Conservation (phyloP, 2,797 vertebrate species). For the Tapirus indicus region DNA sequence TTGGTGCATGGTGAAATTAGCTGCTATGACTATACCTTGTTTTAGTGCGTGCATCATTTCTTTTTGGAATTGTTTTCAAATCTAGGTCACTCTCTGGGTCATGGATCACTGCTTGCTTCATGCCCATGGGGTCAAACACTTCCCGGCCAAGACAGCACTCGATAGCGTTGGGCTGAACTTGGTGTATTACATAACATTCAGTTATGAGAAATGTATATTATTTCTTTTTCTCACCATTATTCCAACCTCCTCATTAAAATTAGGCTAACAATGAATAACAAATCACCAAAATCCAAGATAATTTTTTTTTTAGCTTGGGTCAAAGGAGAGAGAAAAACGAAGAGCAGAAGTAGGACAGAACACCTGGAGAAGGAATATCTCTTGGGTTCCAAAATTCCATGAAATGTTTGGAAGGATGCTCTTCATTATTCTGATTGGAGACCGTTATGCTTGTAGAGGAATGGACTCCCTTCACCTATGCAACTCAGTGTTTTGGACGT, state of each 20-base stretch:
- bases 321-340: neutral
- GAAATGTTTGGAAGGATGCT: neutral
- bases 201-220: neutral
- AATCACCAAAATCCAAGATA: neutral
- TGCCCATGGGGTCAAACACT: neutral
- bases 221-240: neutral
- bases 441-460: neutral
- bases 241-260: neutral
- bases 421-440: neutral
- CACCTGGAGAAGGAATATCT: neutral
- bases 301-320: neutral
- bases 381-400: neutral
- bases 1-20: neutral
- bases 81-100: neutral
- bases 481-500: neutral
- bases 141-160: neutral
- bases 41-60: neutral
- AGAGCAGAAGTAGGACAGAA: neutral
- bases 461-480: neutral
- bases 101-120: neutral
- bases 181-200: neutral
- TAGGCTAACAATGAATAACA: neutral
- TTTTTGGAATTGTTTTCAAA: neutral
- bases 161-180: neutral
- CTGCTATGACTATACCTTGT: neutral